Base-by-base conservation (phyloP, 2,113 vertebrate species). In the Maccullochella peelii region DNA sequence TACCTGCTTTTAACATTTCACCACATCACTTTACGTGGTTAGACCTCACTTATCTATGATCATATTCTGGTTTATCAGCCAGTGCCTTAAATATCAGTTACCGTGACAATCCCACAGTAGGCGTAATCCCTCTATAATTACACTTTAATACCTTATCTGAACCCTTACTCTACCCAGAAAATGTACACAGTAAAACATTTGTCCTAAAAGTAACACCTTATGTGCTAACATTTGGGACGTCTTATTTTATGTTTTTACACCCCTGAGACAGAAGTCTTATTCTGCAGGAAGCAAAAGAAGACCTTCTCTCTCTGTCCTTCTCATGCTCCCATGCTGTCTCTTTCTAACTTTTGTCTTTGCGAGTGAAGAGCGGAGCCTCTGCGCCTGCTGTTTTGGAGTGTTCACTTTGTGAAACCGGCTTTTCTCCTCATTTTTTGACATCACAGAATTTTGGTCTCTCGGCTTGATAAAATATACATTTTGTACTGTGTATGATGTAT, bases 381-480 rank as follows among this genome's bases (percentile, higher is more conserved):
- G 86, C 90, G 88, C 83, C 33, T 6, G 80, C 70, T 49, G 74
- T 49, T 49, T 18, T 4, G 44, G 16, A 61, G 55, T 6, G 52
- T 50, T 86, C 44, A 1, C 55, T 49, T 62, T 44, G 68, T 30
- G 55, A 84, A 78, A 57, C 67, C 6, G 8, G 40, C 67, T 77
- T 86, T 73, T 87, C 85, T 82, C 80, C 42, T 70, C 78, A 59
- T 63, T 87, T 68, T 50, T 78, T 87, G 68, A 83, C 83, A 79
- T 77, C 87, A 80, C 83, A 73, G 30, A 73, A 55, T 77, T 57
- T 69, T 36, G 12, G 69, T 68, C 70, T 68, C 70, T 66, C 25
- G 33, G 76, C 84, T 75, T 71, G 65, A 91, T 82, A 61, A 91
- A 85, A 86, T 82, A 86, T 83, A 83, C 87, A 87, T 73, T 50